Evolutionary conservation across 2,888 invertebrate genomes (phyloP).

Genomic region (Mythimna loreyi): DNA sequence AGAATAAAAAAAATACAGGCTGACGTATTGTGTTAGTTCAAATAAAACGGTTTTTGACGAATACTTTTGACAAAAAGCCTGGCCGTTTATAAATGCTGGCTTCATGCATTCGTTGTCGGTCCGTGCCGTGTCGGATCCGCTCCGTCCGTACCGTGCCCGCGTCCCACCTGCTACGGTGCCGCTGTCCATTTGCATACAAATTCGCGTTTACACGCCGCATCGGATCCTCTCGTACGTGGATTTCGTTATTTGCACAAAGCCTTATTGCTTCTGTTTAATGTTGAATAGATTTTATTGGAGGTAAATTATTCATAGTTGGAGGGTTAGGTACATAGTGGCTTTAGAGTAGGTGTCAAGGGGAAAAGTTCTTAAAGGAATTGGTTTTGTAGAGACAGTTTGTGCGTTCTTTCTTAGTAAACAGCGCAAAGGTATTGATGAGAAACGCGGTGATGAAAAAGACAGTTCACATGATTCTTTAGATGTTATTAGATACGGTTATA

Average conservation of each 20-base stretch:
- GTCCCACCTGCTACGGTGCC: constrained; percentile 67
- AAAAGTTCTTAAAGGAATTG: not conserved
- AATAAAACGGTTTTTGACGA: not conserved
- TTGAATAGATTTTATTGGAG: constrained; percentile 59
- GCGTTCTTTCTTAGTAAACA: too few species aligned
- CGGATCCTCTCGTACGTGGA: constrained; percentile 62
- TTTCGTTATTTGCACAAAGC: constrained; percentile 64
- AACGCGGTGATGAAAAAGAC: too few species aligned
- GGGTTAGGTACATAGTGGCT: not conserved
- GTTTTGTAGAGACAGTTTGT: not conserved
- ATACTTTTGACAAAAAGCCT: not conserved
- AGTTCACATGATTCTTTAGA: too few species aligned
- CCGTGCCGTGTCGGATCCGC: constrained; percentile 4
- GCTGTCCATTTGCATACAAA: constrained; percentile 71
- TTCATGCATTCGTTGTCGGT: constrained; percentile 7
- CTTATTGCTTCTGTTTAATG: constrained; percentile 41
- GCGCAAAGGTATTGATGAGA: too few species aligned
- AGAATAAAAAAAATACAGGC: too few species aligned
- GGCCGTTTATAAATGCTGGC: not conserved
- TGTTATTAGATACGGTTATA: too few species aligned
- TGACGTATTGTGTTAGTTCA: too few species aligned
- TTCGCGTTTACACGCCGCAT: constrained; percentile 64
- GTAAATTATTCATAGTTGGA: constrained; percentile 55
- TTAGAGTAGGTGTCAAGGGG: not conserved
- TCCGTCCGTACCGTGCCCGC: constrained; percentile 29